These are phyloP conservation scores for Cheilosia pagana DNA, from an alignment of 2,888 invertebrate genomes.

Conservation along the genomic window DNA sequence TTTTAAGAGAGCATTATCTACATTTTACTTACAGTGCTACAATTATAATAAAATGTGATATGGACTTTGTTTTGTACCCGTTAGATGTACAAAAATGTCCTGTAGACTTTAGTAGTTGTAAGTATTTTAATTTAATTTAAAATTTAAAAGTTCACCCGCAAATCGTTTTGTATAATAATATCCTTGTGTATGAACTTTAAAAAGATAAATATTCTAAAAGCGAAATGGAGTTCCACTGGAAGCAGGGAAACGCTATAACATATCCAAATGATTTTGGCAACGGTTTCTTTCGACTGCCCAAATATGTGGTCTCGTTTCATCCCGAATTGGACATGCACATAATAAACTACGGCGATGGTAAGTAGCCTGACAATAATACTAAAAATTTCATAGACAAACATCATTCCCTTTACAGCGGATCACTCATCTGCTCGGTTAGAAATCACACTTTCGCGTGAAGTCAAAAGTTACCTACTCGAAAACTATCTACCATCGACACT, in stretches of 20 bases:
- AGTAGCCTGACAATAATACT: slow-evolving; percentile 2
- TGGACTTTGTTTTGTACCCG: slow-evolving; percentile 87
- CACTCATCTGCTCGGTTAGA: slow-evolving; percentile 86
- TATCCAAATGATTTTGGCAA: slow-evolving; percentile 85
- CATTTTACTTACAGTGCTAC: slow-evolving; percentile 84
- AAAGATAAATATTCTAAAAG: slow-evolving; percentile 86
- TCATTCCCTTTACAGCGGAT: slow-evolving; percentile 83
- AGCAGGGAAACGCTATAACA: slow-evolving; percentile 85
- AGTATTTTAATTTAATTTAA: slow-evolving; percentile 81
- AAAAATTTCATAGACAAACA: neutral
- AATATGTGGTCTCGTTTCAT: slow-evolving; percentile 87
- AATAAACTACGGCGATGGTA: slow-evolving; percentile 87
- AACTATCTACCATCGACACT: slow-evolving; percentile 87
- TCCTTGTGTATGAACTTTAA: neutral
- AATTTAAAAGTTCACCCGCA: neutral
- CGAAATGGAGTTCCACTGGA: slow-evolving; percentile 87
- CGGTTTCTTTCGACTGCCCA: slow-evolving; percentile 86
- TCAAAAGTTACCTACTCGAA: slow-evolving; percentile 86
- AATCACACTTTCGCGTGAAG: slow-evolving; percentile 86
- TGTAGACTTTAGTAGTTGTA: slow-evolving; percentile 88
- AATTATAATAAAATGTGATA: slow-evolving; percentile 87
- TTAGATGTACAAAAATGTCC: slow-evolving; percentile 87
- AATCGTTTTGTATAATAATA: neutral
- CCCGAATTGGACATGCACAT: slow-evolving; percentile 86
- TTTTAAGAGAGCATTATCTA: slow-evolving; percentile 8